Conservation (phyloP, 1,140 invertebrate species). For the Camponotus vicinus region DNA sequence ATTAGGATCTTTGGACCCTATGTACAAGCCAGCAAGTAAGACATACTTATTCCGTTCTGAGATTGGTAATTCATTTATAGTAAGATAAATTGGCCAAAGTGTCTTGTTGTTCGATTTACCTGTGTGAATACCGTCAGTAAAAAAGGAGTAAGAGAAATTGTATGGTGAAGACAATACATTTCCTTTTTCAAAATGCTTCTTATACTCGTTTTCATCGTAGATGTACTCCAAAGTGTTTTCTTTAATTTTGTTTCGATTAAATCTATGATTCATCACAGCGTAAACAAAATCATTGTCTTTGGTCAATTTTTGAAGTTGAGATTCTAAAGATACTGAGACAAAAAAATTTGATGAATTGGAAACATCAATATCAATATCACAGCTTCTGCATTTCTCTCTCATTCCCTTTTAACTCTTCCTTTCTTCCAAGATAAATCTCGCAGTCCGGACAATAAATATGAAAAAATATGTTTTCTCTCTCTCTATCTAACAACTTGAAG, state of each 20-base stretch:
- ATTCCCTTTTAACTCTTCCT: background rate
- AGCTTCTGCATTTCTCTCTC: background rate
- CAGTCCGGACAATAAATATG: conserved; percentile 10
- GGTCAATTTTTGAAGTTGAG: background rate
- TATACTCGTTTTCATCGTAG: background rate
- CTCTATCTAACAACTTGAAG: background rate
- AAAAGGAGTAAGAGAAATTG: conserved; percentile 17
- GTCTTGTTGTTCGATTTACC: conserved; percentile 15
- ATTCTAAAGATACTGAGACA: conserved; percentile 9
- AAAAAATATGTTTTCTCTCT: conserved; percentile 14
- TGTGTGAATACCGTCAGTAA: background rate
- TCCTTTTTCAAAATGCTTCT: background rate
- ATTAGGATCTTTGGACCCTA: conserved; percentile 5
- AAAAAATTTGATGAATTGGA: conserved; percentile 7
- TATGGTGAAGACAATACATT: background rate
- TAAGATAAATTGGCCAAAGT: conserved; percentile 24
- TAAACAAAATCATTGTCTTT: background rate
- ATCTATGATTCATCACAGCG: background rate
- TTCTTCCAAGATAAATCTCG: background rate
- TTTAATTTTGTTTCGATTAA: conserved; percentile 8
- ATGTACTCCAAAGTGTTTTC: conserved; percentile 3
- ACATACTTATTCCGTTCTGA: conserved; percentile 6
- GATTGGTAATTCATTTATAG: conserved; percentile 18
- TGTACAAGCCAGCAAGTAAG: conserved; percentile 6
- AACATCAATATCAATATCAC: background rate